These are phyloP conservation scores for Sebastes trivittatus DNA, from an alignment of 2,797 vertebrate species.

Conservation along the genomic window DNA sequence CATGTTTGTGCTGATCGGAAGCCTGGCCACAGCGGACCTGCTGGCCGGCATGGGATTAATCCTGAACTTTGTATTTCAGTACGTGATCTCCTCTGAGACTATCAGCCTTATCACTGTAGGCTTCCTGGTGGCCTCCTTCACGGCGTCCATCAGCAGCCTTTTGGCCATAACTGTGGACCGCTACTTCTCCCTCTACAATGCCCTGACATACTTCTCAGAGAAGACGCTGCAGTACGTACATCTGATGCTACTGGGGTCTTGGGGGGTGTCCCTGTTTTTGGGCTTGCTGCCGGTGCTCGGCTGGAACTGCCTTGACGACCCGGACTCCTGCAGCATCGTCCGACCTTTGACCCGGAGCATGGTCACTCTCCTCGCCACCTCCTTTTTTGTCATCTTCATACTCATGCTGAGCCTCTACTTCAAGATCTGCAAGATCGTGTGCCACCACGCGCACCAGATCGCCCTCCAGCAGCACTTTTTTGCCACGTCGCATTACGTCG, in stretches of 20 bases:
- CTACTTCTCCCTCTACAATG: conserved; percentile 96
- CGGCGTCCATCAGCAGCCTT: conserved; percentile 96
- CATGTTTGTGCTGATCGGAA: conserved; percentile 97
- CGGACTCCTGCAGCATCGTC: conserved; percentile 90
- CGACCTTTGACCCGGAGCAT: conserved; percentile 92
- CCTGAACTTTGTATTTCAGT: conserved; percentile 97
- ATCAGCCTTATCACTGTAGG: conserved; percentile 95
- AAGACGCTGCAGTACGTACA: conserved; percentile 93
- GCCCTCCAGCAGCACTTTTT: conserved; percentile 98
- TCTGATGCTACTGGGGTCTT: conserved; percentile 90
- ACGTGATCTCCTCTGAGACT: conserved; percentile 93
- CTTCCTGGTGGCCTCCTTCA: conserved; percentile 96
- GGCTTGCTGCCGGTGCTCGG: conserved; percentile 93
- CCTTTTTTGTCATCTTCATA: conserved; percentile 92
- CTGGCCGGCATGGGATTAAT: conserved; percentile 96
- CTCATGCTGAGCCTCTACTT: conserved; percentile 97
- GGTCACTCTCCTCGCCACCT: conserved; percentile 88
- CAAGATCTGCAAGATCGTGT: conserved; percentile 97
- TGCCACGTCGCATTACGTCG: conserved; percentile 91
- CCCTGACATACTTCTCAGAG: conserved; percentile 96
- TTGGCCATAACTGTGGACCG: conserved; percentile 97
- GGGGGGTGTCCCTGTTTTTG: conserved; percentile 92
- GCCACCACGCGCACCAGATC: conserved; percentile 96
- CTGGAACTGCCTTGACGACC: conserved; percentile 95
- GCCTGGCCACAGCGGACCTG: conserved; percentile 95